These are phyloP conservation scores for Esox masquinongy DNA, from an alignment of 2,797 vertebrate genomes.

Conservation along the genomic window DNA sequence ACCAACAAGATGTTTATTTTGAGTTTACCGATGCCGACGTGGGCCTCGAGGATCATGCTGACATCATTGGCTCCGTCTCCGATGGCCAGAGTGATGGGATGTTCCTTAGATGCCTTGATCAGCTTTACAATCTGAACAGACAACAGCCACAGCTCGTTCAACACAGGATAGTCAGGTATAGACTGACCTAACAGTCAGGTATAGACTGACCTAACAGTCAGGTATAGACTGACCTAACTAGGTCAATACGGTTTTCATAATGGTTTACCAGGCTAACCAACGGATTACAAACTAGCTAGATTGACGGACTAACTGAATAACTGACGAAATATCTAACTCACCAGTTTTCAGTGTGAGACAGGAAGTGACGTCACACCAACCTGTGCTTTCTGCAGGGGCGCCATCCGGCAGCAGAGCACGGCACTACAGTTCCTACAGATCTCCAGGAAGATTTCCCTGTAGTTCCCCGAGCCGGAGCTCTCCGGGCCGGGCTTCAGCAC, in stretches of 20 bases:
- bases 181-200: too few species aligned
- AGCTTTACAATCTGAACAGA: conserved; percentile 91
- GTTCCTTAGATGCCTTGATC: conserved; percentile 94
- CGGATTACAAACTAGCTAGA: too few species aligned
- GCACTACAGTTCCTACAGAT: conserved; percentile 96
- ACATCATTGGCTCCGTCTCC: conserved; percentile 99
- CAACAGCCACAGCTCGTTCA: background rate
- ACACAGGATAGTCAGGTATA: background rate
- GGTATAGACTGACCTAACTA: background rate
- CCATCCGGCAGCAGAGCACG: conserved; percentile 80
- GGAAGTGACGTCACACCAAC: conserved; percentile 40
- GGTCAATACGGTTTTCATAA: too few species aligned
- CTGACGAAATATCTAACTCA: background rate
- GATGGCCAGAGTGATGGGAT: conserved; percentile 93
- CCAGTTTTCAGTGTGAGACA: background rate
- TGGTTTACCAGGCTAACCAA: too few species aligned
- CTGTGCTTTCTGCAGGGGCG: conserved; percentile 77
- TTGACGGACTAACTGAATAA: background rate
- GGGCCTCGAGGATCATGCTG: conserved; percentile 99
- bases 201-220: too few species aligned
- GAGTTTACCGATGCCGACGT: conserved; percentile 94
- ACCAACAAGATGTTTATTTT: background rate
- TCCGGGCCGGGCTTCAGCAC: conserved; percentile 87
- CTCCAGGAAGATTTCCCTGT: conserved; percentile 92
- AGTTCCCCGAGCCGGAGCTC: conserved; percentile 77